phyloP scores from a whole-genome alignment of 2,797 vertebrate genomes.

The Mareca strepera region DNA sequence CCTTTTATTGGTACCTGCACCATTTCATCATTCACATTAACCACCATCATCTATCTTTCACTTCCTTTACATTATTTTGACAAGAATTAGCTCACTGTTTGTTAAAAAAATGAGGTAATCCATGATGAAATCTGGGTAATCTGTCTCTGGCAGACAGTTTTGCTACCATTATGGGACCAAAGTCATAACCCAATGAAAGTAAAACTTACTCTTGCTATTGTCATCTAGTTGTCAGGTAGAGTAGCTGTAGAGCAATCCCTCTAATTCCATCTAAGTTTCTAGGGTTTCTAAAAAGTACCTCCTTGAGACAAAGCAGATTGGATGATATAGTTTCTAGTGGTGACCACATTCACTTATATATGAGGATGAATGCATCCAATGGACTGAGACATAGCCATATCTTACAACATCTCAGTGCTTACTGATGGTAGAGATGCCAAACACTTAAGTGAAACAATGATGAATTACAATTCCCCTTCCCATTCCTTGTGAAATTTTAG shows the following conservation, averaged over 20 bases:
- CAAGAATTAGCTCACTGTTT: neutral
- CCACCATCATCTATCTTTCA: neutral
- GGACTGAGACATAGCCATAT: neutral
- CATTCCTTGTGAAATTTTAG: neutral
- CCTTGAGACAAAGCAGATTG: neutral
- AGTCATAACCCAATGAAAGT: neutral
- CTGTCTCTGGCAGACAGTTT: neutral
- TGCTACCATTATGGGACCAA: neutral
- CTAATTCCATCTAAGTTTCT: neutral
- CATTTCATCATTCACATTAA: neutral
- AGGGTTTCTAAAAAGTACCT: neutral
- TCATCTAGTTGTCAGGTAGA: neutral
- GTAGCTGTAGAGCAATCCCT: neutral
- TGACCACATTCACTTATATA: neutral
- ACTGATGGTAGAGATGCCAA: neutral
- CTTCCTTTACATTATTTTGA: neutral
- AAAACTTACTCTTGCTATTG: neutral
- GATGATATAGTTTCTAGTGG: neutral
- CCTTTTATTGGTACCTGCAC: neutral
- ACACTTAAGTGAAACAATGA: neutral
- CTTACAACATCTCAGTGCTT: neutral
- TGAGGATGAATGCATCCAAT: neutral
- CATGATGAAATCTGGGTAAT: neutral
- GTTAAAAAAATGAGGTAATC: neutral
- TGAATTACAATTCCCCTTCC: neutral